Conservation (phyloP, 2,797 vertebrate genomes). For the Xenops minutus region DNA sequence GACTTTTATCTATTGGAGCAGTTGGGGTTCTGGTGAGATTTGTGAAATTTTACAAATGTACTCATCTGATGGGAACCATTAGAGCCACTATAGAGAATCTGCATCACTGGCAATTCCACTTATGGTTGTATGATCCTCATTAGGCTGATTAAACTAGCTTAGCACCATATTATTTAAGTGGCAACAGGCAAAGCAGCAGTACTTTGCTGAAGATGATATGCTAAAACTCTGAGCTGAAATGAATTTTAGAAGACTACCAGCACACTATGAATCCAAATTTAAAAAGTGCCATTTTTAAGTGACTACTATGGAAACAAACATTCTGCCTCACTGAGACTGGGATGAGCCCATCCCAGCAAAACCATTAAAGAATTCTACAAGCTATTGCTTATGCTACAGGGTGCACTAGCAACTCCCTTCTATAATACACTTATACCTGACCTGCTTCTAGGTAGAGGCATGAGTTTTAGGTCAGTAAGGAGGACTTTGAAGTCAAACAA, state of each 20-base stretch:
- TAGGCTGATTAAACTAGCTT: slow-evolving; percentile 23
- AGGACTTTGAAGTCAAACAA: background rate
- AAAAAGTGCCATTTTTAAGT: background rate
- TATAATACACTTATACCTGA: background rate
- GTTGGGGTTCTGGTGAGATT: background rate
- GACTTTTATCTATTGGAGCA: background rate
- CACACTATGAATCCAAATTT: background rate
- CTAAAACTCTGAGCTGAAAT: background rate
- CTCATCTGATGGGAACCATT: background rate
- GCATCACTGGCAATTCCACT: background rate
- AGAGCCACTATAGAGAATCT: background rate
- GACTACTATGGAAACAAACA: background rate
- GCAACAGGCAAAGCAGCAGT: background rate
- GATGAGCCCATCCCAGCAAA: background rate
- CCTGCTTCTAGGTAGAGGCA: background rate
- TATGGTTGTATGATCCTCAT: background rate
- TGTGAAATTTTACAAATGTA: background rate
- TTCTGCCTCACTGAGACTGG: background rate
- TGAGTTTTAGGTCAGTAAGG: background rate
- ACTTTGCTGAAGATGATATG: background rate
- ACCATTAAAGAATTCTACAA: background rate
- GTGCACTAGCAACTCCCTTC: background rate
- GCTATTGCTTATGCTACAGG: background rate
- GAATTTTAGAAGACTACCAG: background rate
- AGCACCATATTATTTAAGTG: background rate